Evolutionary conservation across 2,113 vertebrate species (phyloP).

Genomic region (Channa argus): DNA sequence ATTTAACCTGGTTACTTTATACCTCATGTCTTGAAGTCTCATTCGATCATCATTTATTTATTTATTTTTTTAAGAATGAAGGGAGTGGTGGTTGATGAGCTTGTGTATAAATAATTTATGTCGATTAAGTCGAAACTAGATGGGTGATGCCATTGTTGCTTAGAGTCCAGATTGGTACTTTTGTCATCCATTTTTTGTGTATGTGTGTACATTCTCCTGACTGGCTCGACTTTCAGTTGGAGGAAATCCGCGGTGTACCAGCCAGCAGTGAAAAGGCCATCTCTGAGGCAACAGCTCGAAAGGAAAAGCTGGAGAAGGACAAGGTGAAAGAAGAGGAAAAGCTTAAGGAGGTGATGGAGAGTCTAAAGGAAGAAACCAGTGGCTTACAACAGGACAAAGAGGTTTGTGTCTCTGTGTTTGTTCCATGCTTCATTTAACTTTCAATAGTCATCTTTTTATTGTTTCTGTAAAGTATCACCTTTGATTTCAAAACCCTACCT

Average conservation of each 20-base stretch:
- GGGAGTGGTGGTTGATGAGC: background rate
- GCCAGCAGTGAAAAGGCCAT: slow-evolving; percentile 85
- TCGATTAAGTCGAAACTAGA: background rate
- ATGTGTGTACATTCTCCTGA: background rate
- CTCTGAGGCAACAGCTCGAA: slow-evolving; percentile 84
- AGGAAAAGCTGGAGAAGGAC: slow-evolving; percentile 85
- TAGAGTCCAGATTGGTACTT: slow-evolving; percentile 7
- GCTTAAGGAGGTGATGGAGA: slow-evolving; percentile 89
- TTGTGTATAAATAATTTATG: slow-evolving; percentile 11
- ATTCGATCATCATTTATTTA: background rate
- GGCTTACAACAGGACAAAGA: slow-evolving; percentile 93
- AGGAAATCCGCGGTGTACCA: slow-evolving; percentile 87
- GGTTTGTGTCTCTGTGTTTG: slow-evolving; percentile 63
- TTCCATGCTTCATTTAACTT: background rate
- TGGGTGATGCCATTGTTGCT: slow-evolving; percentile 15
- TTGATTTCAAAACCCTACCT: background rate
- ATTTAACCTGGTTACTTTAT: slow-evolving; percentile 6
- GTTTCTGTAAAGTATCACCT: background rate
- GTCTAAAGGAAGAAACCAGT: slow-evolving; percentile 91
- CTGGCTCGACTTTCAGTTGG: slow-evolving; percentile 80
- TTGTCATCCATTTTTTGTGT: slow-evolving; percentile 17
- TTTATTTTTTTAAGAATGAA: slow-evolving; percentile 5
- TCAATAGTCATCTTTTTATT: background rate
- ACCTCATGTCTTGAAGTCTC: slow-evolving; percentile 3
- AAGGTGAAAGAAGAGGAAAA: slow-evolving; percentile 89